Percentiles rank a stretch among this genome's conserved stretches.
Evolutionary conservation across 2,797 vertebrate genomes (phyloP).

Genomic region (Acanthurus leucopareius): DNA sequence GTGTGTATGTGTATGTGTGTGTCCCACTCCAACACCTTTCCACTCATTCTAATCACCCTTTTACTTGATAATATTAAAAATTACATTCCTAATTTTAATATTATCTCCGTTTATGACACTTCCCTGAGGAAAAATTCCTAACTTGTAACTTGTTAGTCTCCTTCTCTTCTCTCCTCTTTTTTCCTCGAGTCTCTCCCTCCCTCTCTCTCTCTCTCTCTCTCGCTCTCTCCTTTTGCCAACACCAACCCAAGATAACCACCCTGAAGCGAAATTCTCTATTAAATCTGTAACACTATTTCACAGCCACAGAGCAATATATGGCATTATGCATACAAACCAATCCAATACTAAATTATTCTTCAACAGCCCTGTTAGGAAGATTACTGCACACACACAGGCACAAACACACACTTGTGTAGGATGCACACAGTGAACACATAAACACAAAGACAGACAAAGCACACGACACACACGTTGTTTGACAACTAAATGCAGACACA

Average conservation of each 20-base stretch:
- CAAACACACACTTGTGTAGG: slow-evolving; percentile 19
- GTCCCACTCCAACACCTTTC: background rate
- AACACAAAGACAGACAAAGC: background rate
- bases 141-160: slow-evolving; percentile 26
- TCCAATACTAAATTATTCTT: slow-evolving; percentile 49
- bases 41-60: slow-evolving; percentile 31
- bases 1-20: background rate
- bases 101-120: slow-evolving; percentile 39
- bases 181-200: slow-evolving; percentile 30
- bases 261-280: slow-evolving; percentile 63
- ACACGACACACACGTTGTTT: background rate
- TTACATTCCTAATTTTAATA: slow-evolving; percentile 18
- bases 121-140: slow-evolving; percentile 27
- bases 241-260: slow-evolving; percentile 59
- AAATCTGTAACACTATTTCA: slow-evolving; percentile 58
- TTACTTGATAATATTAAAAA: slow-evolving; percentile 42
- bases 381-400: slow-evolving; percentile 27
- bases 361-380: slow-evolving; percentile 42
- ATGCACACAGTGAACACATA: slow-evolving; percentile 7
- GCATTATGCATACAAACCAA: slow-evolving; percentile 52
- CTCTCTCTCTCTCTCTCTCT: background rate
- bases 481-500: background rate
- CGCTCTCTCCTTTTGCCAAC: slow-evolving; percentile 14
- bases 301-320: slow-evolving; percentile 46
- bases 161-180: background rate